phyloP scores from a whole-genome alignment of 2,113 vertebrate species.

The Poeciliopsis turrubarensis region DNA sequence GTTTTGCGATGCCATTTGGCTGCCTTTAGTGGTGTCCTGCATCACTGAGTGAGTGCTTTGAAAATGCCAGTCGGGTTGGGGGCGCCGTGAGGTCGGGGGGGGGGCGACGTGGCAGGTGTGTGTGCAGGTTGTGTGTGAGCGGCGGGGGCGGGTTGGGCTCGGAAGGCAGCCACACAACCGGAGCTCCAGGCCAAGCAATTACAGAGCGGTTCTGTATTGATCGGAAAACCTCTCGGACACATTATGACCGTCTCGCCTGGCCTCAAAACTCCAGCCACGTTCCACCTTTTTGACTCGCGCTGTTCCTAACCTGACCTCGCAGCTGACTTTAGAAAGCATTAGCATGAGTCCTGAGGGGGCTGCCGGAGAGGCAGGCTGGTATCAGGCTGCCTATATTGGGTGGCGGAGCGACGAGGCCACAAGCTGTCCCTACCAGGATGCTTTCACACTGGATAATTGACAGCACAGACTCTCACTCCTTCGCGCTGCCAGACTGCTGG shows the following conservation, averaged over 20 bases:
- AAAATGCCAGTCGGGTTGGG: constrained; percentile 4
- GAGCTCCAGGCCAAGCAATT: constrained; percentile 48
- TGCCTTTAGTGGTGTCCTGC: constrained; percentile 24
- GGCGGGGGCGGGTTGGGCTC: background rate
- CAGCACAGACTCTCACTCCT: constrained; percentile 67
- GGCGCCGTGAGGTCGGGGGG: too few relatives aligned
- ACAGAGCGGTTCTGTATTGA: constrained; percentile 39
- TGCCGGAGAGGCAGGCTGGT: constrained; percentile 35
- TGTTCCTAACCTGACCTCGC: background rate
- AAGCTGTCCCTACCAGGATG: constrained; percentile 62
- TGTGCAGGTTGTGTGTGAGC: constrained; percentile 24
- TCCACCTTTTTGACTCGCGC: background rate
- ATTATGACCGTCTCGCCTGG: constrained; percentile 8
- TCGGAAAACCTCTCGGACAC: constrained; percentile 32
- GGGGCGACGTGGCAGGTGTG: background rate
- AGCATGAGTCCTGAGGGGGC: constrained; percentile 22
- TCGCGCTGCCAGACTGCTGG: constrained; percentile 59
- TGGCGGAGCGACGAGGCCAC: constrained; percentile 37
- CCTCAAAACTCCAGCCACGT: background rate
- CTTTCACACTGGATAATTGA: constrained; percentile 65
- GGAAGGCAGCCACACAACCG: constrained; percentile 24
- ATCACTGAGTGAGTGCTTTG: constrained; percentile 11
- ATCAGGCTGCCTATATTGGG: constrained; percentile 57
- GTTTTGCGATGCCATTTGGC: constrained; percentile 19
- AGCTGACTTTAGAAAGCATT: constrained; percentile 31